These are phyloP conservation scores for Pseudomyrmex gracilis DNA, from an alignment of 1,140 invertebrate species.

Conservation along the genomic window DNA sequence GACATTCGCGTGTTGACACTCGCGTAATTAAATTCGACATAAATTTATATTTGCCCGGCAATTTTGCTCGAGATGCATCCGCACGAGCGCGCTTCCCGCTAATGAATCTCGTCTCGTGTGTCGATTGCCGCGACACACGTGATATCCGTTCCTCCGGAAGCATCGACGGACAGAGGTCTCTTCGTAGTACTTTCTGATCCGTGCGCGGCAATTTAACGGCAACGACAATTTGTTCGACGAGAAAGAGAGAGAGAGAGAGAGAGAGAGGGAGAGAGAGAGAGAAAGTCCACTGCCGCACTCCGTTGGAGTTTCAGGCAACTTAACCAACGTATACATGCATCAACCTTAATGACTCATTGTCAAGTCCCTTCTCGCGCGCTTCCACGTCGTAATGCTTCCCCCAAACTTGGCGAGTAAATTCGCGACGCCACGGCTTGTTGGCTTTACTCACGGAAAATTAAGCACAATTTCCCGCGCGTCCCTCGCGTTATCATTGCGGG, in stretches of 20 bases:
- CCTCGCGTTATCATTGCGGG: neutral
- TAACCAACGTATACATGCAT: constrained; percentile 32
- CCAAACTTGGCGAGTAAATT: constrained; percentile 32
- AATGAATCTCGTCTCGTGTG: neutral
- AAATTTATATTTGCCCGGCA: neutral
- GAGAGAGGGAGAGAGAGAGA: neutral
- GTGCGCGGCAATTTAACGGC: constrained; percentile 9
- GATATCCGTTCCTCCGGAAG: neutral
- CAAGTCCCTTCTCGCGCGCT: constrained; percentile 12
- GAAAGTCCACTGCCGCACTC: neutral
- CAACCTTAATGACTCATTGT: constrained; percentile 52
- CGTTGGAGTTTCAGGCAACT: constrained; percentile 11
- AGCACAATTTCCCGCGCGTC: neutral
- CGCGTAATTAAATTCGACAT: neutral
- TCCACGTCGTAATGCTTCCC: constrained; percentile 3
- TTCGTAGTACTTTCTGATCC: constrained; percentile 31
- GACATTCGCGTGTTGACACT: neutral
- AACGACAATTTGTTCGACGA: neutral
- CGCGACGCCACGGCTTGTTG: constrained; percentile 14
- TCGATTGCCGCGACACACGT: neutral
- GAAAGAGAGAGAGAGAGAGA: neutral
- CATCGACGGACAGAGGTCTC: neutral
- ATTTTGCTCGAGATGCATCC: neutral
- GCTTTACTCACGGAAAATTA: constrained; percentile 15
- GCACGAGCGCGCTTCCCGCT: neutral